Conservation (phyloP, 2,797 vertebrate species). For the Channallabes apus region DNA sequence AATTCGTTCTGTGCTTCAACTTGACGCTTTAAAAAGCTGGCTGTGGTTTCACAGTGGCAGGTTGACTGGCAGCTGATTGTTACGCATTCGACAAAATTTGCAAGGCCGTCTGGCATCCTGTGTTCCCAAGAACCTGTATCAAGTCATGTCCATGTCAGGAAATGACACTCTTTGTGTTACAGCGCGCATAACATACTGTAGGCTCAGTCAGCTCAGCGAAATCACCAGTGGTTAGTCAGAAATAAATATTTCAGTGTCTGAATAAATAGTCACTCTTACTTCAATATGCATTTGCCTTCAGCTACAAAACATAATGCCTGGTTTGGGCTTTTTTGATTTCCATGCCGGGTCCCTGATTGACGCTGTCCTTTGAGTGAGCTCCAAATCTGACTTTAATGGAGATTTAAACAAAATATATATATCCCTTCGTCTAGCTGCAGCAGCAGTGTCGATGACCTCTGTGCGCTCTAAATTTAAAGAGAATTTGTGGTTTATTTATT, state of each 20-base stretch:
- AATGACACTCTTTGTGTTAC: slow-evolving; percentile 11
- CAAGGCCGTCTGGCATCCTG: slow-evolving; percentile 10
- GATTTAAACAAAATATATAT: not conserved
- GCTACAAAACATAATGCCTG: not conserved
- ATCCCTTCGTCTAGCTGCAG: not conserved
- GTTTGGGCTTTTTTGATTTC: slow-evolving; percentile 11
- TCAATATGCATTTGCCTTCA: slow-evolving; percentile 5
- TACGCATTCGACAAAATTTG: slow-evolving; percentile 9
- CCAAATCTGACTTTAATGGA: slow-evolving; percentile 26
- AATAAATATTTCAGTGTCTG: slow-evolving; percentile 26
- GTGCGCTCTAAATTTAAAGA: slow-evolving; percentile 3
- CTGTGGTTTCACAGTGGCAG: not conserved
- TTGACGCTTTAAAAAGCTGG: not conserved
- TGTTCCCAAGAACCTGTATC: slow-evolving; percentile 11
- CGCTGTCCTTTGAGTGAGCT: slow-evolving; percentile 13
- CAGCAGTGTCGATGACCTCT: slow-evolving; percentile 3
- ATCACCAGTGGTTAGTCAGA: slow-evolving; percentile 5
- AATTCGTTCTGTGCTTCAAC: not conserved
- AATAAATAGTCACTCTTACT: slow-evolving; percentile 22
- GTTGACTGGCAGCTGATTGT: slow-evolving; percentile 28
- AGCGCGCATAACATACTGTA: not conserved
- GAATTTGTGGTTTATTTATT: not conserved
- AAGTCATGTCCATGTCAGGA: slow-evolving; percentile 16
- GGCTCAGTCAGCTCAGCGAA: slow-evolving; percentile 7
- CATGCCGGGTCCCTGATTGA: slow-evolving; percentile 5